Conservation (phyloP, 2,113 vertebrate genomes). For the Progne subis region DNA sequence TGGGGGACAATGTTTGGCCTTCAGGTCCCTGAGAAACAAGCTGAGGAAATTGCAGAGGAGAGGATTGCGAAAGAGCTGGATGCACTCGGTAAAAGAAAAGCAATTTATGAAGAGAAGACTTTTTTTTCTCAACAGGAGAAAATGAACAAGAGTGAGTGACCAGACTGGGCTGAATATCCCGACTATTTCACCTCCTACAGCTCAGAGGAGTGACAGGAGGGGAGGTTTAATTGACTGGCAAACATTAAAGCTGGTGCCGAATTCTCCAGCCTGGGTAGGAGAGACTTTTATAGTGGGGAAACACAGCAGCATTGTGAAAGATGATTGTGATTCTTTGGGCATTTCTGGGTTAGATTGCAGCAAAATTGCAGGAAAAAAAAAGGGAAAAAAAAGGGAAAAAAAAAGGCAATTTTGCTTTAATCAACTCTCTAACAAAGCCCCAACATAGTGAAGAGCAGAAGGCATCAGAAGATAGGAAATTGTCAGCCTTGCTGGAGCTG, state of each 20-base stretch:
- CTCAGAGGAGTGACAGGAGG: background rate
- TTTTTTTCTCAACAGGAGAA: background rate
- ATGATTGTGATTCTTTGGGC: slow-evolving; percentile 11
- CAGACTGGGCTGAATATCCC: background rate
- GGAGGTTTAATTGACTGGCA: background rate
- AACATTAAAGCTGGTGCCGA: background rate
- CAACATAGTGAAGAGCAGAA: background rate
- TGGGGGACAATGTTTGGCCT: background rate
- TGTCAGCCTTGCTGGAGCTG: slow-evolving; percentile 42
- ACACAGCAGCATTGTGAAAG: background rate
- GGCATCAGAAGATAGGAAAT: slow-evolving; percentile 36
- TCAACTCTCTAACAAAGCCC: slow-evolving; percentile 37
- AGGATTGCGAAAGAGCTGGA: background rate
- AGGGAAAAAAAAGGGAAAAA: background rate
- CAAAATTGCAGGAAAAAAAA: slow-evolving; percentile 10
- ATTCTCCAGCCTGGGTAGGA: background rate
- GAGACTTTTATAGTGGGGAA: background rate
- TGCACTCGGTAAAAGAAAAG: background rate
- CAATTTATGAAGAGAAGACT: background rate
- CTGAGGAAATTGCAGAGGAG: background rate
- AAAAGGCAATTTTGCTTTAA: slow-evolving; percentile 49
- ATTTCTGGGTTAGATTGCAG: slow-evolving; percentile 30
- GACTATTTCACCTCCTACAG: background rate
- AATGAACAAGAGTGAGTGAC: background rate
- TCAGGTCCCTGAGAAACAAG: background rate